Conservation (phyloP, 2,888 invertebrate species). For the Ernsta delagoae region DNA sequence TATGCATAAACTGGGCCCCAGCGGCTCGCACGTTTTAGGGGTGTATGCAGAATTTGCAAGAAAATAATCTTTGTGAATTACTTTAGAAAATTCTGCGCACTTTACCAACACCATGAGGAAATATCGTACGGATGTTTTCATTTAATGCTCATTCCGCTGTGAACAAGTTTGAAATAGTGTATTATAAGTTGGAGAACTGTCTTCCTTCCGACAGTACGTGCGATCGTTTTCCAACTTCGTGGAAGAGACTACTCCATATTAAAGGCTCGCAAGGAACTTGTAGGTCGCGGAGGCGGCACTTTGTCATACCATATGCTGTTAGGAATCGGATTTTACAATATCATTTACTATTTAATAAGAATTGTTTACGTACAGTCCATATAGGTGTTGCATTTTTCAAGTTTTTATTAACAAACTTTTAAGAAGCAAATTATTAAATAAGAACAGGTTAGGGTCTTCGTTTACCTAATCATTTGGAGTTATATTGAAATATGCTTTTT, state of each 20-base stretch:
- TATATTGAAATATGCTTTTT: no score
- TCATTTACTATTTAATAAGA: slow-evolving; percentile 26
- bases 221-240: slow-evolving; percentile 62
- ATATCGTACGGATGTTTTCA: slow-evolving; percentile 34
- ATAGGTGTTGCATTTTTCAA: no score
- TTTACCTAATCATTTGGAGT: no score
- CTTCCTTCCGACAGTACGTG: slow-evolving; percentile 52
- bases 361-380: not conserved
- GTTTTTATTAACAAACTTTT: no score
- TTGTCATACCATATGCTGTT: slow-evolving; percentile 59
- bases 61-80: slow-evolving; percentile 43
- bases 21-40: slow-evolving; percentile 52
- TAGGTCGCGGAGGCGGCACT: slow-evolving; percentile 58
- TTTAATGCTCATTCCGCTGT: slow-evolving; percentile 47
- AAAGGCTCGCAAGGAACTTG: slow-evolving; percentile 50
- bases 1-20: slow-evolving; percentile 64
- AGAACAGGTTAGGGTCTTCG: no score
- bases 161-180: slow-evolving; percentile 39
- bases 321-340: slow-evolving; percentile 52
- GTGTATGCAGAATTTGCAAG: slow-evolving; percentile 44
- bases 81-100: slow-evolving; percentile 28
- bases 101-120: slow-evolving; percentile 41
- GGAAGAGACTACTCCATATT: slow-evolving; percentile 66
- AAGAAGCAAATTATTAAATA: no score
- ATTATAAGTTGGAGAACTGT: slow-evolving; percentile 42